Base-by-base conservation (phyloP, 2,888 invertebrate genomes). In the Oxycera nigricornis region DNA sequence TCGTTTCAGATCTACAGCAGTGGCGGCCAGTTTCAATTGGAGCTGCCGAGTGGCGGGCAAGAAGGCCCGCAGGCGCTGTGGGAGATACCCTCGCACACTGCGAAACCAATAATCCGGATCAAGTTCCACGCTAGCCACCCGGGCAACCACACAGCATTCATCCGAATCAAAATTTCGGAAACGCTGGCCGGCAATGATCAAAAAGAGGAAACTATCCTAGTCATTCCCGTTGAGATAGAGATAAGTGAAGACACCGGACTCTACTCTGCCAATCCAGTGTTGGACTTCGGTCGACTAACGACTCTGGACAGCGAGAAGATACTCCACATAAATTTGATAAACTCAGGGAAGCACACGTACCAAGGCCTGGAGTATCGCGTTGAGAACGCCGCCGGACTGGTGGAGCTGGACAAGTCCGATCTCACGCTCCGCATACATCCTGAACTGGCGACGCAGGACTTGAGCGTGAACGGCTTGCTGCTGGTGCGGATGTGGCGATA, bases 41-140 rank as follows among this genome's bases (percentile, higher is more conserved):
- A 95, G 86, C 86, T 96, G 82, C 95, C 97, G 75, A 84, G 81
- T 55, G 93, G 93, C 70, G 91, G 91, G 77, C 87, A 89, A 75
- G 92, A 93, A 82, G 95, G 94, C 73, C 91, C 94, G 68, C 92
- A 92, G 81, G 90, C 91, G 80, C 86, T 95, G 80, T 97, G 97
- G 97, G 91, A 93, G 84, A 93, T 98, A 82, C 94, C 94, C 80
- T 95, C 98, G 74, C 94, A 92, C 85, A 90, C 93, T 83, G 90
- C 93, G 57, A 95, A 94, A 84, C 91, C 95, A 77, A 91, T 98
- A 75, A 96, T 97, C 86, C 90, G 92, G 79, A 92, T 97, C 78
- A 90, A 90, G 81, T 94, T 95, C 85, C 88, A 92, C 81, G 94
- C 92, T 55, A 88, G 90, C 79, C 87, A 88, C 78, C 92, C 92